Evolutionary conservation across 2,113 vertebrate genomes (phyloP).

Genomic region (Heteronetta atricapilla): DNA sequence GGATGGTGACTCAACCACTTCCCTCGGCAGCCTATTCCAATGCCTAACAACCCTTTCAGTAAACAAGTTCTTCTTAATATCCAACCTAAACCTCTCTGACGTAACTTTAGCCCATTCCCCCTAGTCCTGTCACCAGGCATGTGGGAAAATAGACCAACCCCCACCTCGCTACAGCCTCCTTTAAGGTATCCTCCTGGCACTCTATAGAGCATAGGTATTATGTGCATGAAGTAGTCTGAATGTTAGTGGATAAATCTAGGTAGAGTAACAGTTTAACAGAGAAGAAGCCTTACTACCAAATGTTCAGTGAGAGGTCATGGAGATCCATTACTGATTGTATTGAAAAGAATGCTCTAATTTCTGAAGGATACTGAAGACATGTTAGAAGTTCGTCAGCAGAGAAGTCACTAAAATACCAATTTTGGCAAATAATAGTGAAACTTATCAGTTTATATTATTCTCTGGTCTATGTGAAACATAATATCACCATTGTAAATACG

Average conservation of each 20-base stretch:
- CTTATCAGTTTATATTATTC: neutral
- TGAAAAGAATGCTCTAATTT: neutral
- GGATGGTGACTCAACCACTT: too few species aligned
- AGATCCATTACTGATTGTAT: neutral
- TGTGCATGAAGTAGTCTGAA: neutral
- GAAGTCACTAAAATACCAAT: neutral
- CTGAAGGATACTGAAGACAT: neutral
- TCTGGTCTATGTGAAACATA: neutral
- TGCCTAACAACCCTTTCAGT: too few species aligned
- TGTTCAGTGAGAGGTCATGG: neutral
- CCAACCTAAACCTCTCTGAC: too few species aligned
- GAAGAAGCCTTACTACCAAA: neutral
- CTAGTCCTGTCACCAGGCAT: too few species aligned
- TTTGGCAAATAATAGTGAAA: neutral
- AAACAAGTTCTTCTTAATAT: too few species aligned
- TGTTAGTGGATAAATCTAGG: neutral
- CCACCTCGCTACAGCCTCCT: too few species aligned
- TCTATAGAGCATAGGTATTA: neutral
- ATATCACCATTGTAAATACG: too few species aligned
- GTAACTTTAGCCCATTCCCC: too few species aligned
- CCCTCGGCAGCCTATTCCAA: too few species aligned
- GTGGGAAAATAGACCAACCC: too few species aligned
- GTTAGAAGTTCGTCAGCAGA: neutral
- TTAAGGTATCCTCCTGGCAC: neutral
- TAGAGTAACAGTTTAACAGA: neutral